Evolutionary conservation across 1,140 invertebrate species (phyloP).

Genomic region (Sarcophaga peregrina): DNA sequence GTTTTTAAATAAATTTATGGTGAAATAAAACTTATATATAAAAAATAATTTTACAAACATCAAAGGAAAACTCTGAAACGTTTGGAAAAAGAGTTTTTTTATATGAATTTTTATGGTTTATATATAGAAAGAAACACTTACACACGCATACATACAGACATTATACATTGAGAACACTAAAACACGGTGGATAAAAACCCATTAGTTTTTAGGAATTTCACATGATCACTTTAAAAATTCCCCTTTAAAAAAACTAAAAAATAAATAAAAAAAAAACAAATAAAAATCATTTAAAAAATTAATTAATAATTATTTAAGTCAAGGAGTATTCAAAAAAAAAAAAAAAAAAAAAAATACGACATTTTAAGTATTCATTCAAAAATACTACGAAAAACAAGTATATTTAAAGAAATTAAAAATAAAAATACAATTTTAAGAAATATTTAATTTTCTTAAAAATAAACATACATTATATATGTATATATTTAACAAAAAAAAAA

Average conservation of each 20-base stretch:
- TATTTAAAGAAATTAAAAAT: background rate
- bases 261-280: background rate
- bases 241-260: background rate
- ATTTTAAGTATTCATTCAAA: background rate
- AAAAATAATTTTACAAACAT: background rate
- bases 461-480: background rate
- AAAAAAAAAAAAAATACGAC: slow-evolving; percentile 4
- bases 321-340: background rate
- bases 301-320: background rate
- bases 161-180: background rate
- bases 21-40: background rate
- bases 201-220: slow-evolving; percentile 17
- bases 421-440: background rate
- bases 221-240: background rate
- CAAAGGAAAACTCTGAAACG: background rate
- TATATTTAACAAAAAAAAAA: background rate
- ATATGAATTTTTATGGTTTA: slow-evolving; percentile 38
- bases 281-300: background rate
- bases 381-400: background rate
- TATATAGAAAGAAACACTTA: background rate
- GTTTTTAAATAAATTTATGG: slow-evolving; percentile 30
- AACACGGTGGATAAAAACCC: background rate
- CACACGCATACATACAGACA: background rate
- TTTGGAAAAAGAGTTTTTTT: slow-evolving; percentile 27
- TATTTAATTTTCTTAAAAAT: slow-evolving; percentile 8